Percentiles rank a stretch among this genome's conserved stretches.
Conservation (phyloP, 2,888 invertebrate species). For the Steinernema scapterisci region DNA sequence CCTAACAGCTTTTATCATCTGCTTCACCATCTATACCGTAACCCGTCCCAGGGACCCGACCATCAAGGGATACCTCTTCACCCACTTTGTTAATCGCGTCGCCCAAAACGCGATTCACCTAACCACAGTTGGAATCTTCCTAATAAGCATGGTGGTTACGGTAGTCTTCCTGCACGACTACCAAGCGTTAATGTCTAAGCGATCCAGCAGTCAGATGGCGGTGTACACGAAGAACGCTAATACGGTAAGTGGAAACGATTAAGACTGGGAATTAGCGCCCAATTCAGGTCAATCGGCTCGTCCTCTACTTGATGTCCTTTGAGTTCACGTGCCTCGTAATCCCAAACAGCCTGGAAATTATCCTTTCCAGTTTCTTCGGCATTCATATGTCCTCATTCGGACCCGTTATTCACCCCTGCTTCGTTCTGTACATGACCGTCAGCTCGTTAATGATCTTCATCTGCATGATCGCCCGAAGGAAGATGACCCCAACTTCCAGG, state of each 20-base stretch:
- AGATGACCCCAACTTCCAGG: not conserved
- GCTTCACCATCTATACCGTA: not conserved
- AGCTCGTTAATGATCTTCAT: not conserved
- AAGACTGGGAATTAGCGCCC: too few species aligned
- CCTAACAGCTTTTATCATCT: not conserved
- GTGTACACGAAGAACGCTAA: too few species aligned
- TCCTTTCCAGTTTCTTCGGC: not conserved
- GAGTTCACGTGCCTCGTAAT: not conserved
- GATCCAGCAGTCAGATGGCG: too few species aligned
- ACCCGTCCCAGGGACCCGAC: not conserved
- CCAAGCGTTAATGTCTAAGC: not conserved
- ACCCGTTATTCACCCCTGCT: not conserved
- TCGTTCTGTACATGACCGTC: conserved; percentile 16
- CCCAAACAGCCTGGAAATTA: not conserved
- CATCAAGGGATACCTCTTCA: not conserved
- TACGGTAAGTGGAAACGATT: too few species aligned
- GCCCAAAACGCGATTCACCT: not conserved
- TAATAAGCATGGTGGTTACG: not conserved
- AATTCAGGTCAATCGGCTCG: not conserved
- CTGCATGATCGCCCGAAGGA: not conserved
- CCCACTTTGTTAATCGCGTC: not conserved
- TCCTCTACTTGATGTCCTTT: not conserved
- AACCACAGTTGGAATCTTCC: not conserved
- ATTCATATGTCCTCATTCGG: not conserved
- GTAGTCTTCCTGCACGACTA: not conserved